phyloP scores from a whole-genome alignment of 2,797 vertebrate species.

The Psittacula echo region DNA sequence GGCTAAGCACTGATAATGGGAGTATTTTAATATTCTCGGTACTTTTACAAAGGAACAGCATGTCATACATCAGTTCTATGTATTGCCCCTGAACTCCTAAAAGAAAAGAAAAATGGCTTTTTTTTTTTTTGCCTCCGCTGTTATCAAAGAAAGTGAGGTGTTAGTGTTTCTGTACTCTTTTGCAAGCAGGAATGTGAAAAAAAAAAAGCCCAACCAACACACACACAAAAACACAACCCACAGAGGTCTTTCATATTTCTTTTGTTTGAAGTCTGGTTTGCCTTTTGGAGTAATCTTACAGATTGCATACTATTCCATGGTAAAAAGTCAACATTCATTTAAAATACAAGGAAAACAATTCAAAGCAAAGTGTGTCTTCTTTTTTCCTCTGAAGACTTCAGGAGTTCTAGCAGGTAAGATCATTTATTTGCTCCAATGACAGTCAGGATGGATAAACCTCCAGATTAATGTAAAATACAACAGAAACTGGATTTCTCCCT shows the following conservation, averaged over 20 bases:
- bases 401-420: not conserved
- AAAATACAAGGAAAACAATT: not conserved
- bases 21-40: constrained; percentile 76
- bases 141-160: constrained; percentile 8
- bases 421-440: not conserved
- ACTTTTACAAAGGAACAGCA: constrained; percentile 68
- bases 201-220: not conserved
- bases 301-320: not conserved
- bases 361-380: not conserved
- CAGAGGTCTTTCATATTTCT: not conserved
- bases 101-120: not conserved
- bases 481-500: not conserved
- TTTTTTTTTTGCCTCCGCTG: not conserved
- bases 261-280: not conserved
- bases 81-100: constrained; percentile 27
- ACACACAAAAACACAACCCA: not conserved
- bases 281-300: constrained; percentile 7
- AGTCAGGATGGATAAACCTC: not conserved
- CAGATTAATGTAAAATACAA: not conserved
- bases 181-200: constrained; percentile 9
- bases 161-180: constrained; percentile 11
- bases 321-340: not conserved
- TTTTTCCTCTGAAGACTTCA: not conserved
- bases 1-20: constrained; percentile 75
- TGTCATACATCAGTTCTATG: constrained; percentile 59